These are phyloP conservation scores for Semnornis frantzii DNA, from an alignment of 2,113 vertebrate species.

Conservation along the genomic window DNA sequence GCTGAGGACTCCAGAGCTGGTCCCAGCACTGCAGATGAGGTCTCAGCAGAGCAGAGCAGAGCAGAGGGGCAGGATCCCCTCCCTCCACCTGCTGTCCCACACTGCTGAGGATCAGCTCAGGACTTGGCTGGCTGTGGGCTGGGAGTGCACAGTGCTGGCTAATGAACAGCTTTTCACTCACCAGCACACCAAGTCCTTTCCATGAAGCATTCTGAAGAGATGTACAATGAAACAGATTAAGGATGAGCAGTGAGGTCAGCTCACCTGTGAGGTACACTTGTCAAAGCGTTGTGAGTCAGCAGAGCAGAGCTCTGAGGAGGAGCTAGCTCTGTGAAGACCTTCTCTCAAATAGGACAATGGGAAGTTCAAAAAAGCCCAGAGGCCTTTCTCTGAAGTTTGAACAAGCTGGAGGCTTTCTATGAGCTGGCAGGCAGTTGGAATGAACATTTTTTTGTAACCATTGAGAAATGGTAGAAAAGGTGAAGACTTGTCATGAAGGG, in stretches of 20 bases:
- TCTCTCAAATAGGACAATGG: not conserved
- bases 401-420: not conserved
- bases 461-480: not conserved
- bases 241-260: not conserved
- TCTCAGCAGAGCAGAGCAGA: too few relatives aligned
- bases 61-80: too few relatives aligned
- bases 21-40: too few relatives aligned
- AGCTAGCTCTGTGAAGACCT: not conserved
- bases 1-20: too few relatives aligned
- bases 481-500: not conserved
- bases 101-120: too few relatives aligned
- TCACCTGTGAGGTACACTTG: not conserved
- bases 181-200: not conserved
- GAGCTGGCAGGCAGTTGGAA: not conserved
- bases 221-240: accelerated
- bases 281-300: not conserved
- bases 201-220: not conserved
- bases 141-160: not conserved
- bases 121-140: too few relatives aligned
- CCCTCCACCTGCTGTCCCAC: too few relatives aligned
- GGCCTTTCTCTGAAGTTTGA: not conserved
- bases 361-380: not conserved
- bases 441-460: not conserved
- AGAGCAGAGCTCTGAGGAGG: not conserved
- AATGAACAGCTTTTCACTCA: not conserved